phyloP scores from a whole-genome alignment of 2,888 invertebrate species.

The Leptinotarsa tumamoca region DNA sequence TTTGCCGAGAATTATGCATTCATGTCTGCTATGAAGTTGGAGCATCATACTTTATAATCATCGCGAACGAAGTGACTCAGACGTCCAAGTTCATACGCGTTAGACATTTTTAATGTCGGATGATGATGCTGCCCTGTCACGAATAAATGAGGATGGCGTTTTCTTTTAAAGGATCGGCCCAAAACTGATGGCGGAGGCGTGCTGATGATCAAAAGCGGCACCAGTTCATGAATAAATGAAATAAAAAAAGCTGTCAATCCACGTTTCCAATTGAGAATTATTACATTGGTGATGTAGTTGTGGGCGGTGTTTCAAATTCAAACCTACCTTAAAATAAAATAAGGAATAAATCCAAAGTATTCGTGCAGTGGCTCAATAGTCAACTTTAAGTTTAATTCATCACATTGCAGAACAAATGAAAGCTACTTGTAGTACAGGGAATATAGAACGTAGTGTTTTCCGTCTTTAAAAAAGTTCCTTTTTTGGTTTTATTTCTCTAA shows the following conservation, averaged over 20 bases:
- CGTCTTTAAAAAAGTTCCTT: too few species aligned
- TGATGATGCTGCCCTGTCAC: conserved; percentile 27
- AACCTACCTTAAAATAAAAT: too few species aligned
- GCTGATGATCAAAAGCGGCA: conserved; percentile 14
- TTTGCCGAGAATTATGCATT: conserved; percentile 43
- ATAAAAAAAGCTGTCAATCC: not conserved
- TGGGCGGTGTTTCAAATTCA: too few species aligned
- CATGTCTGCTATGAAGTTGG: conserved; percentile 44
- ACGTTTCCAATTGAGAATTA: not conserved
- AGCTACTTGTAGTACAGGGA: too few species aligned
- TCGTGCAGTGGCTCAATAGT: too few species aligned
- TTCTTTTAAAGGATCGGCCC: conserved; percentile 22
- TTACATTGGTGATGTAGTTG: not conserved
- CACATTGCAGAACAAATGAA: too few species aligned
- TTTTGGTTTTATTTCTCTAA: too few species aligned
- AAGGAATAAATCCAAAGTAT: too few species aligned
- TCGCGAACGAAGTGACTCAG: conserved; percentile 41
- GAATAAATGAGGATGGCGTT: conserved; percentile 29
- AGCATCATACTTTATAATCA: conserved; percentile 45
- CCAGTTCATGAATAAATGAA: conserved; percentile 10
- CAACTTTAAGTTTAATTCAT: too few species aligned
- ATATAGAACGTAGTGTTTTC: too few species aligned
- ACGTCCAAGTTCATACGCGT: conserved; percentile 39
- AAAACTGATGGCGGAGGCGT: not conserved
- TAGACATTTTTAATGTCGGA: conserved; percentile 39